Evolutionary conservation across 2,797 vertebrate species (phyloP), one percentile per base, ranked within the genome.

Genomic region (Hephaestus fuliginosus): DNA sequence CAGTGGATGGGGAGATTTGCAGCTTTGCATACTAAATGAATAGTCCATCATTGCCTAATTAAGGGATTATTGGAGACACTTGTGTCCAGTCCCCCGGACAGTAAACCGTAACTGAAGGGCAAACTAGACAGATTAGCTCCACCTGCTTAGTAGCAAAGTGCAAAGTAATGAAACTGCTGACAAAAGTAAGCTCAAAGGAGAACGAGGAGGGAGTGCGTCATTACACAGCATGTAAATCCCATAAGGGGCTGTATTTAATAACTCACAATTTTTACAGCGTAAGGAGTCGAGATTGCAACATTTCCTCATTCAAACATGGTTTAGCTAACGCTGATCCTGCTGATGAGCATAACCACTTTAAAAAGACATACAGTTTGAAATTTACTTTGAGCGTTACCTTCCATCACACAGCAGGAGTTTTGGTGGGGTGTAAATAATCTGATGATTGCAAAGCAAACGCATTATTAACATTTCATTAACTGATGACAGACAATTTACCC

Each of bases 51-150:
- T 94, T 86, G 89, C 87, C 94, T 96, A 95, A 96, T 96, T 96
- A 96, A 95, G 91, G 92, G 93, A 95, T 95, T 95, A 95, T 93
- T 91, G 94, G 88, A 95, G 93, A 95, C 92, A 93, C 93, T 94
- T 87, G 94, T 93, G 94, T 95, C 94, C 94, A 93, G 92, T 94
- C 92, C 91, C 92, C 83, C 62, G 92, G 93, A 96, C 92, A 90
- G 95, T 95, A 95, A 95, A 95, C 94, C 93, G 93, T 94, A 95
- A 95, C 95, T 93, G 94, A 95, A 95, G 95, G 93, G 94, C 94
- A 94, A 93, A 92, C 88, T 81, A 92, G 91, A 95, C 93, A 92
- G 94, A 95, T 95, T 94, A 94, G 92, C 91, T 93, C 90, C 92
- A 93, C 91, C 93, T 95, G 94, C 90, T 94, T 88, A 82, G 90